A percentile compares a stretch with the other conserved stretches of the same genome.
These are phyloP conservation scores for Actenoides lindsayi DNA, from an alignment of 2,113 vertebrate species.

Conservation along the genomic window DNA sequence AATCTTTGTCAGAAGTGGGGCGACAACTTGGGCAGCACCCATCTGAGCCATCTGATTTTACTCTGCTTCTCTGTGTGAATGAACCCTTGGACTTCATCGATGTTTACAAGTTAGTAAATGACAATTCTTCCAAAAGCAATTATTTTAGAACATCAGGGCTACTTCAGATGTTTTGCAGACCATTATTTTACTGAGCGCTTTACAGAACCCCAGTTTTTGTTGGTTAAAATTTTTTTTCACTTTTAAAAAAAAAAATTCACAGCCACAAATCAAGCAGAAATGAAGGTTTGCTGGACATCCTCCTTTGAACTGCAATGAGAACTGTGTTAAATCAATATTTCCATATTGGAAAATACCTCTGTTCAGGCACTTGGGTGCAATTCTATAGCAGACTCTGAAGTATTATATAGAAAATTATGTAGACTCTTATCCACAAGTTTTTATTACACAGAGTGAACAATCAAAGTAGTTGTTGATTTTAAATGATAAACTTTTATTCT, in stretches of 20 bases:
- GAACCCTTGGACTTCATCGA: not conserved
- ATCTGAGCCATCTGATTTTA: not conserved
- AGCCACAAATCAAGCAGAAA: not conserved
- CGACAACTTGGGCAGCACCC: not conserved
- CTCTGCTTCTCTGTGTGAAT: not conserved
- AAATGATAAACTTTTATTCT: slow-evolving; percentile 98
- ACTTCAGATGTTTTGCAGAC: not conserved
- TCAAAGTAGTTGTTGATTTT: slow-evolving; percentile 67
- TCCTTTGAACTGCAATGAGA: not conserved
- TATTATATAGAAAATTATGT: not conserved
- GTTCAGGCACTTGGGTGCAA: not conserved
- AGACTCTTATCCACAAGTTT: not conserved
- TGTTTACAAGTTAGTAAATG: slow-evolving; percentile 1
- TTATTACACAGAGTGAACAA: not conserved
- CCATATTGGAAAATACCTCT: not conserved
- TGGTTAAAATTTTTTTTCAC: not conserved
- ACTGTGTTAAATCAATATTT: not conserved
- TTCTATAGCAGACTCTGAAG: not conserved
- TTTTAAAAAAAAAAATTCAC: not conserved
- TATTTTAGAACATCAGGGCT: not conserved
- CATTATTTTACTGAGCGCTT: not conserved
- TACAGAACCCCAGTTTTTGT: not conserved
- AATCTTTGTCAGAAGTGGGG: not conserved
- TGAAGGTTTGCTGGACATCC: not conserved
- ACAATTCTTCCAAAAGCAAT: not conserved